Percentiles rank a stretch among this genome's conserved stretches.
These are phyloP conservation scores for Aphelenchoides fujianensis DNA, from an alignment of 1,140 invertebrate species.

Conservation along the genomic window DNA sequence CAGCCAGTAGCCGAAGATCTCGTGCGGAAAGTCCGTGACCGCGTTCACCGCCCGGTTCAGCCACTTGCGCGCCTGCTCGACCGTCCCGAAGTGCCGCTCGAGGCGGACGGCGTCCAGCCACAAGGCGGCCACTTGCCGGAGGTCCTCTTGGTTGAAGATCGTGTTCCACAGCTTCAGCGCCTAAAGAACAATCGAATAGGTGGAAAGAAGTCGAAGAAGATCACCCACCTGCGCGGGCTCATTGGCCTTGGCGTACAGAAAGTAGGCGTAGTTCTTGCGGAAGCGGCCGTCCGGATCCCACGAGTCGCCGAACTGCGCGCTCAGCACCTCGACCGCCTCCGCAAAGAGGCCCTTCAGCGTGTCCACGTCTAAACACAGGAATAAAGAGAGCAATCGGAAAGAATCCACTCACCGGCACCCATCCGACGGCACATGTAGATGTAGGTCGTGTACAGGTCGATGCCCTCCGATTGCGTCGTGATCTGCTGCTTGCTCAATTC, in stretches of 20 bases:
- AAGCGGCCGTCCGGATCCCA: conserved; percentile 28
- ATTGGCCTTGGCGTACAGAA: conserved; percentile 43
- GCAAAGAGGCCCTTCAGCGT: conserved; percentile 11
- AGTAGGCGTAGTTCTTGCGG: conserved; percentile 41
- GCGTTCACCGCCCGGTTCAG: conserved; percentile 43
- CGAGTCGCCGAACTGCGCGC: conserved; percentile 28
- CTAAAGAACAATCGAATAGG: conserved; percentile 28
- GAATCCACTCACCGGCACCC: conserved; percentile 4
- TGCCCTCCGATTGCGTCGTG: neutral
- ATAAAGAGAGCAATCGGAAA: neutral
- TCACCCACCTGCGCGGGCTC: conserved; percentile 32
- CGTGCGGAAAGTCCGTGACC: conserved; percentile 35
- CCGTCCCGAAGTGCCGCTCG: conserved; percentile 38
- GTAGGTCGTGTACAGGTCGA: conserved; percentile 10
- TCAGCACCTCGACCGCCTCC: conserved; percentile 28
- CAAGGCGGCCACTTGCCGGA: conserved; percentile 8
- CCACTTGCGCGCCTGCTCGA: conserved; percentile 42
- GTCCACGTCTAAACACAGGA: neutral
- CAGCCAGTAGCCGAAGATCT: conserved; percentile 36
- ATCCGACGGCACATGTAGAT: conserved; percentile 12
- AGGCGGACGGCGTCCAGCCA: conserved; percentile 44
- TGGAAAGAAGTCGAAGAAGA: conserved; percentile 17
- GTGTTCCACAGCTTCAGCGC: conserved; percentile 41
- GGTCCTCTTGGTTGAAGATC: conserved; percentile 21
- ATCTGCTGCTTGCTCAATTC: conserved; percentile 1